Base-by-base conservation (phyloP, 2,888 invertebrate genomes). In the Melanargia galathea region DNA sequence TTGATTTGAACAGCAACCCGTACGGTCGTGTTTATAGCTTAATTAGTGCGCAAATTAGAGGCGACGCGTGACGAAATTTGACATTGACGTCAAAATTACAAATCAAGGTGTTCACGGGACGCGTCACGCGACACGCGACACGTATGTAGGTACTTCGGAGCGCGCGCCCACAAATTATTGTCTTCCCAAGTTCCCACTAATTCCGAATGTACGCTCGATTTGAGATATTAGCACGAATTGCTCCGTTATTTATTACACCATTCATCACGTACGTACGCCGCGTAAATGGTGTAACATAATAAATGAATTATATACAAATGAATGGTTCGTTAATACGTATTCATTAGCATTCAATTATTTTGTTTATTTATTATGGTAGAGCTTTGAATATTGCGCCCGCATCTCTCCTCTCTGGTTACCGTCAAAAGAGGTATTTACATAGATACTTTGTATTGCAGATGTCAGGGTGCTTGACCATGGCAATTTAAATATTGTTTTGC, bases 181-280 rank as follows among this genome's bases (percentile, higher is more conserved):
- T 54, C 54, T 56, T 38, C 30, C 40, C 55, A 51, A n/a, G n/a
- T n/a, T n/a, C 61, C 40, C 55, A 51, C 57, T 24, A 69, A 62
- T 65, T 61, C 54, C 48, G 43, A 43, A 66, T 64, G 60, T 65
- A 51, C 52, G 65, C 65, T 63, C 67, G 68, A 69, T 68, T 68
- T 65, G 57, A 64, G 64, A 67, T 67, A 65, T 63, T 64, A 66
- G 59, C 54, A 52, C 52, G 57, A 60, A 58, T 54, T 54, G 58
- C 30, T 48, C 30, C 45, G 40, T 35, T 63, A 62, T 65, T 63
- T 63, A 62, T 64, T 57, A 62, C 35, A 20, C 49, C 58, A 60
- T 64, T 49, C 46, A 60, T 63, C 60, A 66, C 66, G 63, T 64
- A 61, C 56, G 7, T 24, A 2, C 13, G 26, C 26, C 54, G 57